Percentiles rank a stretch among this genome's conserved stretches.
Evolutionary conservation across 2,888 invertebrate species (phyloP).

Genomic region (Heliconius sara): DNA sequence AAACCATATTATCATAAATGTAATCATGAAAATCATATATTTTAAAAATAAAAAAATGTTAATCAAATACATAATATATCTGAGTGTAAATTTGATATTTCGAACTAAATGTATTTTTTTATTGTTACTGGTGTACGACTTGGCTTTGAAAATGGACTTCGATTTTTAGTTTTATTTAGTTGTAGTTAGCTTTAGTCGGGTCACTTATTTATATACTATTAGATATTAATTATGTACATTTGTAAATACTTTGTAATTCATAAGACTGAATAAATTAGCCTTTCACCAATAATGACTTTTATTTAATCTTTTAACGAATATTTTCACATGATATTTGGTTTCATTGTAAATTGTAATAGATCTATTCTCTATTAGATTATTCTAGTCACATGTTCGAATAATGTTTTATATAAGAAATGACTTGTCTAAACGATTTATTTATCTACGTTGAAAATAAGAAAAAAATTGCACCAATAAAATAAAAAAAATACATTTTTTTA

Average conservation of each 20-base stretch:
- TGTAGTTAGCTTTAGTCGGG: slow-evolving; percentile 53
- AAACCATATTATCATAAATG: slow-evolving; percentile 60
- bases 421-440: too few species aligned
- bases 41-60: too few species aligned
- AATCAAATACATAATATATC: too few species aligned
- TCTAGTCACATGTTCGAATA: too few species aligned
- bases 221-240: slow-evolving; percentile 65
- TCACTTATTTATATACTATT: slow-evolving; percentile 55
- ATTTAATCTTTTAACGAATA: not conserved
- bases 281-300: slow-evolving; percentile 54
- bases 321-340: too few species aligned
- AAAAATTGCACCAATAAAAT: too few species aligned
- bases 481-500: too few species aligned
- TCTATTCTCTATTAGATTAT: too few species aligned
- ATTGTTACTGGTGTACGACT: slow-evolving; percentile 33
- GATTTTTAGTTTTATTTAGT: slow-evolving; percentile 37
- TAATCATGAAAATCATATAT: slow-evolving; percentile 46
- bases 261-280: slow-evolving; percentile 68
- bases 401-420: too few species aligned
- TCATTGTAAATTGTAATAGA: too few species aligned
- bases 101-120: not conserved
- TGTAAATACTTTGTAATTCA: slow-evolving; percentile 59
- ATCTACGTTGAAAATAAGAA: too few species aligned
- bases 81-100: not conserved
- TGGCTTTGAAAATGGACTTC: slow-evolving; percentile 48